phyloP scores from a whole-genome alignment of 35 echinoderm and acorn worm species.

The Eucidaris tribuloides region DNA sequence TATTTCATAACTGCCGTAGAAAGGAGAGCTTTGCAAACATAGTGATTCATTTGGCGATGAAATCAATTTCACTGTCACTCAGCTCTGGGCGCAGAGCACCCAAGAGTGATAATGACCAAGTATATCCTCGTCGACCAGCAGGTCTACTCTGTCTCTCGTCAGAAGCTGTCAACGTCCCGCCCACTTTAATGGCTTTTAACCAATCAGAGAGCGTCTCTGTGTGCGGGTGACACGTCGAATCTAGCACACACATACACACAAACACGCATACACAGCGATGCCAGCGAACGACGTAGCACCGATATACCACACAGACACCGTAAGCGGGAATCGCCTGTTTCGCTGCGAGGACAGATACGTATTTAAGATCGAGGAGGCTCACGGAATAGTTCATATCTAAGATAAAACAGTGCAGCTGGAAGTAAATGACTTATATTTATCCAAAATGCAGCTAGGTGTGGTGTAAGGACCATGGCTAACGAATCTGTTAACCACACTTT shows the following conservation, averaged over 20 bases:
- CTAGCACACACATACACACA: not conserved
- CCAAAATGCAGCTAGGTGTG: not conserved
- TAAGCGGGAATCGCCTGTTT: too few species aligned
- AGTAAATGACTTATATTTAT: not conserved
- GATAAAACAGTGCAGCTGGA: not conserved
- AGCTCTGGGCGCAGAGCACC: not conserved
- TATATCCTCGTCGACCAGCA: not conserved
- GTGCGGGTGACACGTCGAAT: not conserved
- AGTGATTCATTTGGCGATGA: conserved; percentile 1
- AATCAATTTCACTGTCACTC: conserved; percentile 26
- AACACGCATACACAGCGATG: not conserved
- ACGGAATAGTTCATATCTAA: conserved; percentile 2
- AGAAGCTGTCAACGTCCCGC: not conserved
- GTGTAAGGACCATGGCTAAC: not conserved
- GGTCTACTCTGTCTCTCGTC: not conserved
- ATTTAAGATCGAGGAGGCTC: not conserved
- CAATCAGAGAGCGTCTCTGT: not conserved
- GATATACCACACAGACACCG: too few species aligned
- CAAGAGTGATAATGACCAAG: not conserved
- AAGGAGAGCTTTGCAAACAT: not conserved
- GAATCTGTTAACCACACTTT: not conserved
- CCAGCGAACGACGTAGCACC: not conserved
- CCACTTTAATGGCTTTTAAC: not conserved
- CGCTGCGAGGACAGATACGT: too few species aligned
- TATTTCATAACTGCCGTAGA: not conserved